phyloP scores from a whole-genome alignment of 2,797 vertebrate species.

The Prionace glauca region DNA sequence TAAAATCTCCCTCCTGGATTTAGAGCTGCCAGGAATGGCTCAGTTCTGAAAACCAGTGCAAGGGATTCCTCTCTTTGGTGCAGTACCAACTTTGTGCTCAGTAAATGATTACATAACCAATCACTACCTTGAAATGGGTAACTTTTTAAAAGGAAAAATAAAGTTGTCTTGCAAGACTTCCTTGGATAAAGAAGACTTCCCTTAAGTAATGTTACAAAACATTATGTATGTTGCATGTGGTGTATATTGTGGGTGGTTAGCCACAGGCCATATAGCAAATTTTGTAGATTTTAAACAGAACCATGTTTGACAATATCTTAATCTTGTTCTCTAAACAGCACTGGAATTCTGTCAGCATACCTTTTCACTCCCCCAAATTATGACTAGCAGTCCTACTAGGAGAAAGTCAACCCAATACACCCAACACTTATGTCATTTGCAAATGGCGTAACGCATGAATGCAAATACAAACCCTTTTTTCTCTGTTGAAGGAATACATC shows the following conservation, averaged over 20 bases:
- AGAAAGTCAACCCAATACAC: conserved; percentile 25
- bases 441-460: conserved; percentile 12
- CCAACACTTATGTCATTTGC: conserved; percentile 21
- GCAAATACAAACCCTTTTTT: conserved; percentile 29
- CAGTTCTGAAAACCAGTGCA: not conserved
- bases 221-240: conserved; percentile 9
- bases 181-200: not conserved
- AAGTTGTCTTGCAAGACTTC: not conserved
- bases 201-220: conserved; percentile 11
- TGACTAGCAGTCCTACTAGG: not conserved
- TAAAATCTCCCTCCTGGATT: not conserved
- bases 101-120: not conserved
- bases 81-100: not conserved
- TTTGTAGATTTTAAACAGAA: conserved; percentile 30
- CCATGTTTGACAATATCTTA: conserved; percentile 27
- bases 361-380: conserved; percentile 26
- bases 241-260: conserved; percentile 22
- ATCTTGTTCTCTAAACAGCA: conserved; percentile 26
- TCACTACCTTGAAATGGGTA: not conserved
- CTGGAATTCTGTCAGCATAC: conserved; percentile 26
- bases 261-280: conserved; percentile 23
- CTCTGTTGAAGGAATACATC: conserved; percentile 3
- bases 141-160: not conserved
- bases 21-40: not conserved
- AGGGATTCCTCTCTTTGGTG: not conserved